Base-by-base conservation (phyloP, 2,888 invertebrate species). In the Tholera decimalis region DNA sequence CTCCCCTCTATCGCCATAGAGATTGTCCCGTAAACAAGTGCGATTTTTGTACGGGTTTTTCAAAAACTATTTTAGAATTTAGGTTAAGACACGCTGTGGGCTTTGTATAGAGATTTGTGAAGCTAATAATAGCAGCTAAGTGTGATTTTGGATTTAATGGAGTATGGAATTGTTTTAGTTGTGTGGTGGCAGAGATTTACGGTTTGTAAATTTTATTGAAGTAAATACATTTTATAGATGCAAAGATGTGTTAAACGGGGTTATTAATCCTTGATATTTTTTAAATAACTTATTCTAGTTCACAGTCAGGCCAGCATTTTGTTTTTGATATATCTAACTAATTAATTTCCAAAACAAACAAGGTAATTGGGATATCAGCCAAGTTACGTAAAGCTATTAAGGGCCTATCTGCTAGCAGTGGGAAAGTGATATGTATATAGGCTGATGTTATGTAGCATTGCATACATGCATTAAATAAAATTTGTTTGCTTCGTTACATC, bases 11-110 rank as follows among this genome's bases (percentile, higher is more conserved):
- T 55, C 72, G 70, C 83, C 77, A 81, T 81, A 71, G 76, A 76
- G 72, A 71, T 72, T 87, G 87, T 89, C 88, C 89, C 83, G 85
- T 88, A 91, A 91, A 91, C 90, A 91, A 91, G 88, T 88, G 83
- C 83, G 77, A 85, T 85, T 89, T 89, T 89, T 88, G 87, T 89
- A 86, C 86, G 86, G 84, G 86, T 91, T 89, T 88, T 86, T 88
- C 84, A 86, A 73, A 79, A 84, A 83, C 85, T 89, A 88, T 90
- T 88, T 88, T 84, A 79, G 82, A 85, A 85, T 85, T 82, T 84
- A 67, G 87, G 84, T 88, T 86, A 84, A 83, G 79, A 78, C 68
- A 59, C 66, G 67, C 68, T 26, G 51, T 55, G 60, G 62, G 55
- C 26, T 67, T 72, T 64, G 64, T 66, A 67, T 75, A 70, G 55